Evolutionary conservation across 2,797 vertebrate species (phyloP), one percentile per base, ranked within the genome.

Genomic region (Peromyscus eremicus): DNA sequence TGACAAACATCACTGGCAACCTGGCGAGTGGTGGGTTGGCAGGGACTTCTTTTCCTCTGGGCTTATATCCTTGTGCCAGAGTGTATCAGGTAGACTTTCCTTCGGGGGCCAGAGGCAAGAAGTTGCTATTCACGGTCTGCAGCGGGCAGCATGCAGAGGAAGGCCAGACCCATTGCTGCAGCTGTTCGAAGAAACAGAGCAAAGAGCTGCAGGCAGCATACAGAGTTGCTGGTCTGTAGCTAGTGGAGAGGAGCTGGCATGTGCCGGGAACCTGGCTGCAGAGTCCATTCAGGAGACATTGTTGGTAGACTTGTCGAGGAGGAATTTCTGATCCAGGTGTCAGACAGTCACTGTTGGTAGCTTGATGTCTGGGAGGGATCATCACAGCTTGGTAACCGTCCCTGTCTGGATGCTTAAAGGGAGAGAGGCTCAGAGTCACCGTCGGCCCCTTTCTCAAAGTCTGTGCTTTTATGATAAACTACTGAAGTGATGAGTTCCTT

Each of bases 1-100:
- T 23, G 64, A 68, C 64, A 92, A 37, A 87, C 8, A 17, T 16
- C 17, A 13, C 92, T 94, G 88, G 92, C 70, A 89, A 62, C 37
- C 91, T 73, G 89, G 95, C 46, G 89, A 88, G 94, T 73, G 87
- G 94, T 88, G 68, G 79, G 13, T n/a, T 91, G 94, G 92, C 82
- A 71, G 77, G 91, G 19, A 68, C 60, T 68, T 64, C 75, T 85
- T 95, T 96, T 95, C 93, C 95, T 75, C 80, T 66, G 62, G 66
- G 75, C 92, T 89, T 55, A 6, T 34, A 60, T 87, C 71, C 23
- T 89, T 6, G 37, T 79, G 52, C 76, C 73, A n/a, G 94, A 83
- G 68, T 80, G 32, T 71, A 46, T 96, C 88, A 94, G 97, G 96
- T 96, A 94, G 93, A 55, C 89, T 68, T 92, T 88, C 88, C 71